Conservation (phyloP, 2,888 invertebrate genomes). For the Germaria angustata region DNA sequence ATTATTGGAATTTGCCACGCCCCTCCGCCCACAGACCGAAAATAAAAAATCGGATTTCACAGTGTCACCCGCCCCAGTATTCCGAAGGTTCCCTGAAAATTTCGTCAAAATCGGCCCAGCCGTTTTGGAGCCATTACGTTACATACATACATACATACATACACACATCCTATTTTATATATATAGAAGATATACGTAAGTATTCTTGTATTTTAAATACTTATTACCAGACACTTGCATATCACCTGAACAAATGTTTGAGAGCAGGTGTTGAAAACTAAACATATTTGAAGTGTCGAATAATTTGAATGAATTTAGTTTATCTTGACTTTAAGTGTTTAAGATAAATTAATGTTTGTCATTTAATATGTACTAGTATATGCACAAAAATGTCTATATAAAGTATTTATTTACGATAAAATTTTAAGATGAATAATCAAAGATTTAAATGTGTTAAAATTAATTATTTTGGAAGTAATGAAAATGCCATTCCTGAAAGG, state of each 20-base stretch:
- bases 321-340: conserved; percentile 14
- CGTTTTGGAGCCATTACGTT: too few relatives aligned
- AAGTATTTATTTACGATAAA: background rate
- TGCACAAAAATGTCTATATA: background rate
- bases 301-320: conserved; percentile 30
- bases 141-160: too few relatives aligned
- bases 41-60: too few relatives aligned
- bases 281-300: conserved; percentile 37
- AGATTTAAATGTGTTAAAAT: background rate
- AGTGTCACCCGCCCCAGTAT: too few relatives aligned
- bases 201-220: background rate
- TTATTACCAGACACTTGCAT: background rate
- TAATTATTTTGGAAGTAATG: too few relatives aligned
- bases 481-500: too few relatives aligned
- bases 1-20: too few relatives aligned
- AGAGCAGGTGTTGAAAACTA: conserved; percentile 36
- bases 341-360: conserved; percentile 26
- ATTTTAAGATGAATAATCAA: conserved; percentile 11
- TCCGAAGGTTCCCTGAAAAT: too few relatives aligned
- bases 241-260: conserved; percentile 6
- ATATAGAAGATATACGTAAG: too few relatives aligned
- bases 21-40: too few relatives aligned
- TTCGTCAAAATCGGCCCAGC: too few relatives aligned
- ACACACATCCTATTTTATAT: too few relatives aligned
- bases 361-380: background rate